A percentile compares a stretch with the other conserved stretches of the same genome.
phyloP scores from a whole-genome alignment of 2,113 vertebrate genomes.

The Aramus guarauna region DNA sequence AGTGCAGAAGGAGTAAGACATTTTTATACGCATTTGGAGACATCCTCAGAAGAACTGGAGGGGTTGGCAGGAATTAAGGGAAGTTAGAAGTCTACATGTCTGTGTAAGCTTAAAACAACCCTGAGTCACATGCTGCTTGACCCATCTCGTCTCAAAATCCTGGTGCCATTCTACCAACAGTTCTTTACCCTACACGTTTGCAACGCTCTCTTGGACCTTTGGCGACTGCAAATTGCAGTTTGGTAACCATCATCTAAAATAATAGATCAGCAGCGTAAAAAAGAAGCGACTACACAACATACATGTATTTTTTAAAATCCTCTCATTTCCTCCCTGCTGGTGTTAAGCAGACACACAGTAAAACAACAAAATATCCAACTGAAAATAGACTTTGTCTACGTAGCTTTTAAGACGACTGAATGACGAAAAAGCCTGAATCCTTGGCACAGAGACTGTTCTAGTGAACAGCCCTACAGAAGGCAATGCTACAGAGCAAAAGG shows the following conservation, averaged over 20 bases:
- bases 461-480: neutral
- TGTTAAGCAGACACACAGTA: neutral
- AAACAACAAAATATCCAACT: neutral
- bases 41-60: neutral
- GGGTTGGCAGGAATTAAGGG: neutral
- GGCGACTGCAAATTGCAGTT: neutral
- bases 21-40: neutral
- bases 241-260: neutral
- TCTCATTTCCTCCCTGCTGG: neutral
- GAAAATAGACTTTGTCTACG: neutral
- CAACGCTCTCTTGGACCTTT: neutral
- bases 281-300: neutral
- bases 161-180: neutral
- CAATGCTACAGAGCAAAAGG: neutral
- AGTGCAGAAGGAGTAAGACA: neutral
- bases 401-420: neutral
- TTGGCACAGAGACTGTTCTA: neutral
- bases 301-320: fast-evolving
- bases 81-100: neutral
- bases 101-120: neutral
- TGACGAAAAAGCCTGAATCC: neutral
- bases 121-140: neutral
- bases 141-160: neutral
- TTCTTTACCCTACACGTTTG: neutral
- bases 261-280: neutral